phyloP scores from a whole-genome alignment of 2,888 invertebrate genomes.

The Hypselothyrea guttata region DNA sequence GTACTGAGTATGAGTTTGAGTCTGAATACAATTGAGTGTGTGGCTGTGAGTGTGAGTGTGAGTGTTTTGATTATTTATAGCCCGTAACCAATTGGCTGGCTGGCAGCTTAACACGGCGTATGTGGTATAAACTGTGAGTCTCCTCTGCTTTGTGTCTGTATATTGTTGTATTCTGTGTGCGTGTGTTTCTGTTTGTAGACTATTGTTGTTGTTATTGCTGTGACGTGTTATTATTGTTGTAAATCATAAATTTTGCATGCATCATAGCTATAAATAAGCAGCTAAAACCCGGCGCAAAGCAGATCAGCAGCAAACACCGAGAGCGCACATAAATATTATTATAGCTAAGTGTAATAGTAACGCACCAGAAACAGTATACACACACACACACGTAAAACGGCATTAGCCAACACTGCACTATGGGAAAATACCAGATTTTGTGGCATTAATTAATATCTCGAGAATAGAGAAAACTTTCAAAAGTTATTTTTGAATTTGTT shows the following conservation, averaged over 20 bases:
- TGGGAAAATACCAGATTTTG: no score
- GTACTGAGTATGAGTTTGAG: neutral
- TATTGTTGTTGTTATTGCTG: conserved; percentile 38
- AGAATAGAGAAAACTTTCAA: no score
- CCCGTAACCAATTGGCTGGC: conserved; percentile 11
- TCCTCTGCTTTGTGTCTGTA: conserved; percentile 20
- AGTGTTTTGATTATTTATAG: conserved; percentile 39
- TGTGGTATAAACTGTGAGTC: conserved; percentile 35
- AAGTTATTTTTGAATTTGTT: no score
- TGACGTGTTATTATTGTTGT: conserved; percentile 56
- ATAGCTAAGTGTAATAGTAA: conserved; percentile 69
- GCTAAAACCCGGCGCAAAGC: conserved; percentile 28
- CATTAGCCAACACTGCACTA: conserved; percentile 28
- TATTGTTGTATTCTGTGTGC: conserved; percentile 19
- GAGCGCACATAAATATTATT: conserved; percentile 66
- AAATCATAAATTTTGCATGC: conserved; percentile 75
- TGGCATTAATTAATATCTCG: no score
- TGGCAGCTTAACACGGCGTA: conserved; percentile 1
- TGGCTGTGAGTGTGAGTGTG: conserved; percentile 4
- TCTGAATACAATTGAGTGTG: neutral
- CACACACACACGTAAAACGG: conserved; percentile 14
- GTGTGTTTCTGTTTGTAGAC: conserved; percentile 14
- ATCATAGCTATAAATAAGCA: conserved; percentile 71
- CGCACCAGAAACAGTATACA: conserved; percentile 5
- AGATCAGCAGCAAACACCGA: conserved; percentile 32